Evolutionary conservation across 2,888 invertebrate species (phyloP).

Genomic region (Catocala nupta): DNA sequence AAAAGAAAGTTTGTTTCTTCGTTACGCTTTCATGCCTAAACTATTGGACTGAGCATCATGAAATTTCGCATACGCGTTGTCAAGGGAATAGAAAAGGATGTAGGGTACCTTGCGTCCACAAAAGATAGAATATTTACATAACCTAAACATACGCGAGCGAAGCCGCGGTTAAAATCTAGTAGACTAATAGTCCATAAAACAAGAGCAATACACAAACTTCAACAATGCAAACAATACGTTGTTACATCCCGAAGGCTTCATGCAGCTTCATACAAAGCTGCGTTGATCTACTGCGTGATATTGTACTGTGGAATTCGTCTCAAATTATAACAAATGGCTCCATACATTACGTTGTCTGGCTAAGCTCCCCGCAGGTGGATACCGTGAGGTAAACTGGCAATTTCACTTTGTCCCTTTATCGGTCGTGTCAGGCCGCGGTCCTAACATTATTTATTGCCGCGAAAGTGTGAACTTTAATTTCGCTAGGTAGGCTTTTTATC

Average conservation of each 20-base stretch:
- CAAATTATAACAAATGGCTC: conserved; percentile 73
- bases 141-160: conserved; percentile 10
- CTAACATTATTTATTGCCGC: conserved; percentile 51
- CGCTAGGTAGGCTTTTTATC: conserved; percentile 37
- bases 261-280: background rate
- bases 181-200: conserved; percentile 7
- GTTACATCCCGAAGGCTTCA: conserved; percentile 12
- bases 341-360: conserved; percentile 65
- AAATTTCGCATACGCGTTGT: too few species aligned
- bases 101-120: too few species aligned
- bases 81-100: too few species aligned
- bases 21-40: too few species aligned
- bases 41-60: too few species aligned
- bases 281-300: conserved; percentile 42
- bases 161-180: too few species aligned
- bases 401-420: conserved; percentile 56
- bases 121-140: too few species aligned
- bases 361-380: conserved; percentile 51
- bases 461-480: conserved; percentile 51
- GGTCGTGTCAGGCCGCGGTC: conserved; percentile 47
- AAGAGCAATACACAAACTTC: background rate
- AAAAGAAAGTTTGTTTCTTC: too few species aligned
- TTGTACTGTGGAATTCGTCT: conserved; percentile 53
- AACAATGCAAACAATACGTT: background rate
- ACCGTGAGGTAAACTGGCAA: conserved; percentile 49